Base-by-base conservation (phyloP, 2,113 vertebrate genomes). In the Indicator indicator region DNA sequence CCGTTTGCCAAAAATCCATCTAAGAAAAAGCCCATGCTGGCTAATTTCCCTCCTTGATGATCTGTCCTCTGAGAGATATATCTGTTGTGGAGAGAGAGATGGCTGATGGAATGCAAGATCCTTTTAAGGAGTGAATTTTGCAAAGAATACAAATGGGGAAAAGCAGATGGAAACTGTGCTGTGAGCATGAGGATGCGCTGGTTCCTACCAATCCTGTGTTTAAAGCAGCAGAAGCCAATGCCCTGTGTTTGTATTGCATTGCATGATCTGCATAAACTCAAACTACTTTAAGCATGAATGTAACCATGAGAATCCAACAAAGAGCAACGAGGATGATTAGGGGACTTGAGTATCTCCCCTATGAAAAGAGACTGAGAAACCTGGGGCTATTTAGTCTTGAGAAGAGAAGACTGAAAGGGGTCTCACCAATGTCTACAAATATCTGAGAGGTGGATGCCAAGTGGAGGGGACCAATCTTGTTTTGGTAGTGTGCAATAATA, bases 1-100 rank as follows among this genome's bases (percentile, higher is more conserved):
- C 72, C 20, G 2, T 72, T 92, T 92, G 82, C 94, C 91, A 96
- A 95, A 94, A 88, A 96, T 94, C 68, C 82, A 58, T 89, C 78
- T 58, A 93, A 96, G 68, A 90, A 89, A 73, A 89, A 80, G 91
- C 1, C 30, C 36, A 89, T 20, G 20, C 56, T 80, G 90, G 63
- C 64, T 96, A 14, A 79, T 94, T 76, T 93, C 76, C 42, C 38
- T 60, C 24, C 13, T 2, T 38, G 78, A 92, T 2, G 48, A 36
- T 91, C 30, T 9, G 46, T 56, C 9, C 54, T 89, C 75, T 95
- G 71, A 80, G 0, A 6, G 79, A 9, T 80, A 79, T 80, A 52
- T 52, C 77, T 88, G 76, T 18, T 52, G 69, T 26, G 72, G 54
- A 38, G 11, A 91, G 38, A n/a, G n/a, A 89, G 42, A 56, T 24